Conservation (phyloP, 2,113 vertebrate species). For the Ctenomys sociabilis region DNA sequence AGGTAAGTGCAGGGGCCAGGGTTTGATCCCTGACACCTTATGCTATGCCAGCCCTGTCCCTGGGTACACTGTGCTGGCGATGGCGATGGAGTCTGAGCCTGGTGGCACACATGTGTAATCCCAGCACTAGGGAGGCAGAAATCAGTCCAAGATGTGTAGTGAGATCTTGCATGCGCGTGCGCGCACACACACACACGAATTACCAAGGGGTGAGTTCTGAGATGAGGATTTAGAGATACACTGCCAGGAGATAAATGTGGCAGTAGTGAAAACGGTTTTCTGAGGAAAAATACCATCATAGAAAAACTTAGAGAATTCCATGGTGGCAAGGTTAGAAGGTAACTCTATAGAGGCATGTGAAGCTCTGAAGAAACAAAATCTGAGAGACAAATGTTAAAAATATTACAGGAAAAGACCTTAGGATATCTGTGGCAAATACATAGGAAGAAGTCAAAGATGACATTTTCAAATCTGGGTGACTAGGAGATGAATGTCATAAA, state of each 20-base stretch:
- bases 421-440: background rate
- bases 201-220: background rate
- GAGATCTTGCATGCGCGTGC: too few relatives aligned
- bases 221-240: background rate
- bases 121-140: too few relatives aligned
- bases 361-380: background rate
- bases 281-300: background rate
- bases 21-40: too few relatives aligned
- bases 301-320: constrained; percentile 9
- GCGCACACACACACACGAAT: background rate
- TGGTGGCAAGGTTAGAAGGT: background rate
- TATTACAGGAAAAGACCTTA: background rate
- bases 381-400: background rate
- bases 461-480: background rate
- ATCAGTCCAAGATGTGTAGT: too few relatives aligned
- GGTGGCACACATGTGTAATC: too few relatives aligned
- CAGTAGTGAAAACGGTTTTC: constrained; percentile 3
- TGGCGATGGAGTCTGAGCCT: too few relatives aligned
- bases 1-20: too few relatives aligned
- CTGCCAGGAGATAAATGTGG: background rate
- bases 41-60: too few relatives aligned
- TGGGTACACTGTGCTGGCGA: too few relatives aligned
- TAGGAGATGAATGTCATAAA: background rate
- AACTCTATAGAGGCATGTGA: background rate
- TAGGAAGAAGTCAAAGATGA: background rate